Conservation (phyloP, 2,888 invertebrate species). For the Diabrotica balteata region DNA sequence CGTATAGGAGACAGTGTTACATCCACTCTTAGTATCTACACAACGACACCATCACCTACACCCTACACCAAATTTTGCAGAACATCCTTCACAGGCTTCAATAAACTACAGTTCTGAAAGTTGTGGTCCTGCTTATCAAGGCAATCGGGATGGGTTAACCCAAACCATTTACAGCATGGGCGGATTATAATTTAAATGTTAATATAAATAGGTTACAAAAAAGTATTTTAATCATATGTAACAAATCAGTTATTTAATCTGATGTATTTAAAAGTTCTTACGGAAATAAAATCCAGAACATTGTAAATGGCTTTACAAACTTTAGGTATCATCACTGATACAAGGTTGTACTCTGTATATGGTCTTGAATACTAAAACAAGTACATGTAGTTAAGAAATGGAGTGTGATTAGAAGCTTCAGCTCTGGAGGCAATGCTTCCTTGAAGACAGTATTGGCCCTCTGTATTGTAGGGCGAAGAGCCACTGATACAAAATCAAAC, state of each 20-base stretch:
- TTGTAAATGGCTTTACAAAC: slow-evolving; percentile 8
- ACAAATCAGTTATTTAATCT: too few relatives aligned
- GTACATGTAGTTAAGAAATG: too few relatives aligned
- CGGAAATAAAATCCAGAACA: slow-evolving; percentile 1
- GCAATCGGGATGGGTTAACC: neutral
- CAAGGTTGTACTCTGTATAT: neutral
- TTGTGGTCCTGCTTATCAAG: neutral
- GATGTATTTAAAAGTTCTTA: too few relatives aligned
- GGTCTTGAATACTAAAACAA: neutral
- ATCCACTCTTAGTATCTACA: neutral
- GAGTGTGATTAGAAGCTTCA: too few relatives aligned
- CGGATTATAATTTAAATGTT: neutral
- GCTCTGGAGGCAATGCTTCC: too few relatives aligned
- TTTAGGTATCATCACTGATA: slow-evolving; percentile 11
- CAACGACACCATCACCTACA: neutral
- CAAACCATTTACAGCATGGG: slow-evolving; percentile 6
- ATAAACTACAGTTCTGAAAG: neutral
- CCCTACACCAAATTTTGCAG: neutral
- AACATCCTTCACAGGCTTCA: neutral
- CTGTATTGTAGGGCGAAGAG: too few relatives aligned
- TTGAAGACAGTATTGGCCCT: too few relatives aligned
- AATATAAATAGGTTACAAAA: too few relatives aligned
- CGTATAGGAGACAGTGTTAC: too few relatives aligned
- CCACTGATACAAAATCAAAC: too few relatives aligned
- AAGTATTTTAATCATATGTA: too few relatives aligned